phyloP scores from a whole-genome alignment of 1,140 invertebrate genomes.

The Cephus cinctus region DNA sequence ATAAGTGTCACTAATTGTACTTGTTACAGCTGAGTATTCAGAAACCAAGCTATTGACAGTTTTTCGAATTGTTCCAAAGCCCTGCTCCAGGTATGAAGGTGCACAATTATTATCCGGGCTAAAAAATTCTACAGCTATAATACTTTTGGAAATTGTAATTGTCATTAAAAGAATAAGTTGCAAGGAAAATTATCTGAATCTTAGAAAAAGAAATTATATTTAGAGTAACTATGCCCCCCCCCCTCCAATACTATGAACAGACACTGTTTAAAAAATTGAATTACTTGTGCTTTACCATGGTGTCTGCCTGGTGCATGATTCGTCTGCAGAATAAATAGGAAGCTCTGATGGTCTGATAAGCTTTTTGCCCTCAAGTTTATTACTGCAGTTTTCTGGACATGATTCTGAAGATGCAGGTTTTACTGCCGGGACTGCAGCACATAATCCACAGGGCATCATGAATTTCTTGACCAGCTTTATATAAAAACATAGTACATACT shows the following conservation, averaged over 20 bases:
- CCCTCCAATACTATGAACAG: no score
- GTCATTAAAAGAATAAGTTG: background rate
- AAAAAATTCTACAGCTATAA: slow-evolving; percentile 5
- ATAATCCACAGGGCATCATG: slow-evolving; percentile 50
- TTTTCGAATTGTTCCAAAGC: slow-evolving; percentile 38
- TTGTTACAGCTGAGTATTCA: slow-evolving; percentile 29
- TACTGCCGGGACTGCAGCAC: slow-evolving; percentile 39
- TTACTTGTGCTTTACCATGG: slow-evolving; percentile 52
- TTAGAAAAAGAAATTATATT: no score
- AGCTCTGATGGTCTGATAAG: slow-evolving; percentile 48
- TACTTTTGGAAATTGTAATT: background rate
- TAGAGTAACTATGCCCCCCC: no score
- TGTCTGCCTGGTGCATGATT: slow-evolving; percentile 26
- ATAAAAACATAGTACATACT: slow-evolving; percentile 8
- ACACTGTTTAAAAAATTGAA: slow-evolving; percentile 18
- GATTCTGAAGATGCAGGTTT: slow-evolving; percentile 24
- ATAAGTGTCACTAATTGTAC: slow-evolving; percentile 28
- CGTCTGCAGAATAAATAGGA: slow-evolving; percentile 43
- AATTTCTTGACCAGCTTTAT: slow-evolving; percentile 51
- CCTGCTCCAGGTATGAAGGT: slow-evolving; percentile 36
- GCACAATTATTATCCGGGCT: slow-evolving; percentile 20
- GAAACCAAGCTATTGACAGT: slow-evolving; percentile 30
- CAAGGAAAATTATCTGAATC: background rate
- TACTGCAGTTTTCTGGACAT: slow-evolving; percentile 16
- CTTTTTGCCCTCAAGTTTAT: slow-evolving; percentile 23